phyloP scores from a whole-genome alignment of 1,140 invertebrate genomes.

The Fopius arisanus region DNA sequence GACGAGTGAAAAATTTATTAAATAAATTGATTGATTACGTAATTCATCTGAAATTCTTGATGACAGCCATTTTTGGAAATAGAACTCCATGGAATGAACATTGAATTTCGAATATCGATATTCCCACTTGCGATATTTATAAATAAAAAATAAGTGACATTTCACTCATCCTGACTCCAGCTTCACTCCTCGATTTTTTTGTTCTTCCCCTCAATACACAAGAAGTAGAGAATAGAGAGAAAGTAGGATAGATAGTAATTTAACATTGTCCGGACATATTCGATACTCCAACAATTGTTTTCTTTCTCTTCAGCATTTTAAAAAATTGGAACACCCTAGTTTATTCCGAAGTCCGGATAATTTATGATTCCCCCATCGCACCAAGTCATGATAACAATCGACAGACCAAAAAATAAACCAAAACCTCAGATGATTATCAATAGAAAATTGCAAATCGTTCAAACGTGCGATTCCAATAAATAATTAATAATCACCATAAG shows the following conservation, averaged over 20 bases:
- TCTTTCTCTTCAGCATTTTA: neutral
- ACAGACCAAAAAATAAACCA: neutral
- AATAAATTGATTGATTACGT: too few species aligned
- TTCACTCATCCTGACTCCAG: neutral
- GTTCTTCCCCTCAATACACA: neutral
- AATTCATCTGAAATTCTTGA: too few species aligned
- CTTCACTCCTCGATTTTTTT: neutral
- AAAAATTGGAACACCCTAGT: neutral
- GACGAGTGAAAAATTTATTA: too few species aligned
- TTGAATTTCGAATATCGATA: neutral
- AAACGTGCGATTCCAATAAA: too few species aligned
- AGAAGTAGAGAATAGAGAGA: neutral
- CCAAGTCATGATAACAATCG: neutral
- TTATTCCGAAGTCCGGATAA: neutral
- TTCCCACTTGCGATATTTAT: neutral
- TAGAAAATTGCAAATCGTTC: too few species aligned
- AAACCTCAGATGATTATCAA: too few species aligned
- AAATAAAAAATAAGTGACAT: neutral
- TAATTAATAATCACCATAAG: too few species aligned
- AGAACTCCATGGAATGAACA: too few species aligned
- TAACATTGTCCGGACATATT: neutral
- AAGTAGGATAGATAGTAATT: neutral
- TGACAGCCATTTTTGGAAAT: too few species aligned
- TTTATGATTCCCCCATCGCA: neutral
- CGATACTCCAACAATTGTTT: conserved; percentile 1